Percentiles rank a stretch among this genome's conserved stretches.
These are phyloP conservation scores for Dicrostonyx torquatus DNA, from an alignment of 2,797 vertebrate genomes.

Conservation along the genomic window DNA sequence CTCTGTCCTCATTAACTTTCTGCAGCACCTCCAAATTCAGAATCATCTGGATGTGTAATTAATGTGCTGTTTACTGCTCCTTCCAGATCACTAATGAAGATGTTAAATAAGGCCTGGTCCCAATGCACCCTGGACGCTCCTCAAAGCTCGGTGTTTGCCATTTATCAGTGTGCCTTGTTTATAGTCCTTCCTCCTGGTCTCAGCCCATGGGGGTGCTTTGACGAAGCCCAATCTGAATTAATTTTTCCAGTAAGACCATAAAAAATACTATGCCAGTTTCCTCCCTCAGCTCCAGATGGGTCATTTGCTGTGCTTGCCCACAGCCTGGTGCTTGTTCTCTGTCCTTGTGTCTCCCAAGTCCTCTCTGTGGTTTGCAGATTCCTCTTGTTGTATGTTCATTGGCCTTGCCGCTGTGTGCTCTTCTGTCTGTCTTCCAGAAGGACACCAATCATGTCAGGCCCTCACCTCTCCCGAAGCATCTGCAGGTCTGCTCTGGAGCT, in stretches of 20 bases:
- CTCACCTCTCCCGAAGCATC: fast-evolving
- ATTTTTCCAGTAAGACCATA: conserved; percentile 57
- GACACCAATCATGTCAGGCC: neutral
- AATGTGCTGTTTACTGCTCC: conserved; percentile 75
- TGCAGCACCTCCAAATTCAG: conserved; percentile 55
- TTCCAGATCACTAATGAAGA: conserved; percentile 75
- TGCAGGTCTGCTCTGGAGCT: no score
- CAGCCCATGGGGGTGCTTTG: conserved; percentile 45
- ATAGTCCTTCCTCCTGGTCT: conserved; percentile 28
- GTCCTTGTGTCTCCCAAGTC: neutral
- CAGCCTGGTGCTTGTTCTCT: neutral
- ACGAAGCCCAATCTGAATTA: conserved; percentile 51
- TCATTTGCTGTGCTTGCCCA: neutral
- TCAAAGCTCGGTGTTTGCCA: neutral
- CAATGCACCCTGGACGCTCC: conserved; percentile 38
- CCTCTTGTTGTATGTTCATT: neutral
- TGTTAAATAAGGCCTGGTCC: conserved; percentile 64
- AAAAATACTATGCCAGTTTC: neutral
- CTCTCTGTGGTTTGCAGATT: neutral
- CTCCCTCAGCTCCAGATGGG: neutral
- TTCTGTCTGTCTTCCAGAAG: neutral
- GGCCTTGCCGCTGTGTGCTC: neutral
- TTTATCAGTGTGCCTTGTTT: conserved; percentile 4
- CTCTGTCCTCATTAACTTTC: conserved; percentile 67
- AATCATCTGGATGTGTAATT: conserved; percentile 75